Conservation (phyloP, 2,113 vertebrate genomes). For the Amphiprion ocellaris region DNA sequence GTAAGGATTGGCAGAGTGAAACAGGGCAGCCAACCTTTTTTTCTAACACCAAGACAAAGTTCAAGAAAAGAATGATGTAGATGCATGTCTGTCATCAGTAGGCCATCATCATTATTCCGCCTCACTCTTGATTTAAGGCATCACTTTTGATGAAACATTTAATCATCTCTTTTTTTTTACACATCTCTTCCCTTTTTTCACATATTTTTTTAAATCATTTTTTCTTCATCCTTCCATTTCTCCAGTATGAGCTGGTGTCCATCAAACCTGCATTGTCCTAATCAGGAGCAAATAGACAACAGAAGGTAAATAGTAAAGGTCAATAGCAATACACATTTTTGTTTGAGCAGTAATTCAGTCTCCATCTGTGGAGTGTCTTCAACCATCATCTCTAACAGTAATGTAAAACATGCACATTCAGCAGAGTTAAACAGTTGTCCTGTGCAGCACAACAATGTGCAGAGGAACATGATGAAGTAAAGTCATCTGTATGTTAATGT, state of each 20-base stretch:
- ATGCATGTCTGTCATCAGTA: background rate
- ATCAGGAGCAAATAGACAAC: conserved; percentile 88
- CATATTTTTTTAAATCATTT: conserved; percentile 13
- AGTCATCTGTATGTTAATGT: no score
- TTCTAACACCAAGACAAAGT: no score
- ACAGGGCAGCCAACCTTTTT: no score
- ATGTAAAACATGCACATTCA: background rate
- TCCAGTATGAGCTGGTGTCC: conserved; percentile 96
- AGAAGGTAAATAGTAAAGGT: conserved; percentile 88
- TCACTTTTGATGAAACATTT: conserved; percentile 22
- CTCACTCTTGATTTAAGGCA: background rate
- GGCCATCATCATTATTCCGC: background rate
- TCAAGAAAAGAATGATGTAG: background rate
- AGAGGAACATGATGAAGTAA: background rate
- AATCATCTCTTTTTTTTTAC: conserved; percentile 37
- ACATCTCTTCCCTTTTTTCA: background rate
- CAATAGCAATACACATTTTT: no score
- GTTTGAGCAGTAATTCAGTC: no score
- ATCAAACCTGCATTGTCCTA: conserved; percentile 84
- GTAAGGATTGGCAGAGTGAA: no score
- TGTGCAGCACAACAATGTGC: background rate
- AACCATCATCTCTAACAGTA: no score
- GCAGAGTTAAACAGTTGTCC: background rate
- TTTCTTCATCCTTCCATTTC: conserved; percentile 65
- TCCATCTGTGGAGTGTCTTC: no score